Evolutionary conservation across 2,113 vertebrate genomes (phyloP).

Genomic region (Apaloderma vittatum): DNA sequence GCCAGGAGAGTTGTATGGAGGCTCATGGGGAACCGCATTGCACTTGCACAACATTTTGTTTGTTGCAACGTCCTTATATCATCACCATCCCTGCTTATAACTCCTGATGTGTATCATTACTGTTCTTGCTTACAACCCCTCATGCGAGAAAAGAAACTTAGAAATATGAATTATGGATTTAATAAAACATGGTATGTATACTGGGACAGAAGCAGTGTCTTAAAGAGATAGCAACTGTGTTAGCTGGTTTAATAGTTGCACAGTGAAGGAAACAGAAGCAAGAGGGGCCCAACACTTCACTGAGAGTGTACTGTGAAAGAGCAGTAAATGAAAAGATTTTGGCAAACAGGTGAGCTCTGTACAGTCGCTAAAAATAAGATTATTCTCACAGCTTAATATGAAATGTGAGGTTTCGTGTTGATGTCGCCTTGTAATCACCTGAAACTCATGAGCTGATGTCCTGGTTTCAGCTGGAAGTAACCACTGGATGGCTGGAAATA

Average conservation of each 20-base stretch:
- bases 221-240: neutral
- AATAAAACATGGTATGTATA: conserved; percentile 2
- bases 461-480: neutral
- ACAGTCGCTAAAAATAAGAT: neutral
- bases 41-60: neutral
- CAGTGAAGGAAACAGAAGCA: neutral
- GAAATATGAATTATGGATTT: conserved; percentile 58
- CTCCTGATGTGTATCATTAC: conserved; percentile 44
- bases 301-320: neutral
- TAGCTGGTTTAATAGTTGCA: neutral
- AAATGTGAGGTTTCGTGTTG: neutral
- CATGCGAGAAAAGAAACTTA: neutral
- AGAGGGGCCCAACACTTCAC: neutral
- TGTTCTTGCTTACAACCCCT: conserved; percentile 39
- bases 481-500: neutral
- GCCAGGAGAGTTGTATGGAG: neutral
- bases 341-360: neutral
- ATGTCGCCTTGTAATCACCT: neutral
- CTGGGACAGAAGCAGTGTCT: neutral
- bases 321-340: neutral
- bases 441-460: neutral
- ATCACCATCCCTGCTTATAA: conserved; percentile 12
- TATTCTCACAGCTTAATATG: neutral
- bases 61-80: conserved; percentile 30
- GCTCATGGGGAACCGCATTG: neutral